Conservation (phyloP, 2,797 vertebrate genomes). For the Hippopotamyrus pictus region DNA sequence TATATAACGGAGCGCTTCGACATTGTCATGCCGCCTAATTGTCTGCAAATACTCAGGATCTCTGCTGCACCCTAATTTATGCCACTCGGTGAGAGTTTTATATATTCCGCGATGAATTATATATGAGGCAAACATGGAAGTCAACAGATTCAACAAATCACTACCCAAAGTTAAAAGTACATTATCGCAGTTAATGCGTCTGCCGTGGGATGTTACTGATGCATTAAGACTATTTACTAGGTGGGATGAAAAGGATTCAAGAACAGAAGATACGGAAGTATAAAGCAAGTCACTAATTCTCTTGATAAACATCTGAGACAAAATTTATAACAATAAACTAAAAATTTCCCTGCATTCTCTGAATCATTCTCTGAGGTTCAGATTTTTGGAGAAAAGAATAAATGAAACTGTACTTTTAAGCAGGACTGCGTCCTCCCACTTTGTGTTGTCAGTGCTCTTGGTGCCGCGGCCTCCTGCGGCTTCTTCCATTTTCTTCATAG, state of each 20-base stretch:
- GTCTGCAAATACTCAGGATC: not conserved
- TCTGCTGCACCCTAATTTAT: not conserved
- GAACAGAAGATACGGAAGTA: not conserved
- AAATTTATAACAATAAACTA: not conserved
- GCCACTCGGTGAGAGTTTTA: not conserved
- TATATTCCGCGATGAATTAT: not conserved
- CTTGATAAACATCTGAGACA: not conserved
- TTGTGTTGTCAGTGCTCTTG: not conserved
- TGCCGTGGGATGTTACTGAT: not conserved
- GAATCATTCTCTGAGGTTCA: not conserved
- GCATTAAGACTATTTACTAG: not conserved
- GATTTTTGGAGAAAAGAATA: not conserved
- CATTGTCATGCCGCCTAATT: not conserved
- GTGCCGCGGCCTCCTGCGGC: not conserved
- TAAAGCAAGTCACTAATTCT: not conserved
- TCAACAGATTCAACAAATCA: conserved; percentile 11
- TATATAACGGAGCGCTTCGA: not conserved
- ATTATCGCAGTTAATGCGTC: not conserved
- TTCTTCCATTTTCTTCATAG: not conserved
- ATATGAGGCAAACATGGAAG: conserved; percentile 14
- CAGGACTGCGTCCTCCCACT: not conserved
- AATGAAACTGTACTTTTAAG: not conserved
- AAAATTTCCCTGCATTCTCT: not conserved
- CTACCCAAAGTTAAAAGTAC: not conserved
- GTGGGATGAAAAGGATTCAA: not conserved